Evolutionary conservation across 2,888 invertebrate genomes (phyloP), one percentile per base, ranked within the genome.

Genomic region (Sinodicranocentrus sp.): DNA sequence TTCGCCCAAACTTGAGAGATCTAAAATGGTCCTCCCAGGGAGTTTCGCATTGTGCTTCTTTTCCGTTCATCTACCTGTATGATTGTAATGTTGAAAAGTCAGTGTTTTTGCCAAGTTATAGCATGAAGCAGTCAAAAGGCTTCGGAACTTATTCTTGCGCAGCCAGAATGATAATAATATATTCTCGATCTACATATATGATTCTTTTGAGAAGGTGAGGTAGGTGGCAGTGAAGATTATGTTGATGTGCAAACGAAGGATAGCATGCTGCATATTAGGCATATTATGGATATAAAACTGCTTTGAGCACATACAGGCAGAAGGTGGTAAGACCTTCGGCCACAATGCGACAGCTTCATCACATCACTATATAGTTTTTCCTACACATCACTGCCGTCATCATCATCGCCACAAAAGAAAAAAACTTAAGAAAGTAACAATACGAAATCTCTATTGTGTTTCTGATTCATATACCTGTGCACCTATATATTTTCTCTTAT

Each of bases 241-340:
- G 19, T 21, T 5, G 68, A 19, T 25, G n/a, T 43, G 26, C 2
- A 8, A n/a, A 43, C 26, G 15, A 17, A 21, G 28, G 43, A 17
- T 13, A 26, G 71, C 19, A 57, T 57, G 19, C 5, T 3, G 48
- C 21, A 54, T 19, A 33, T 59, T 8, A 48, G n/a, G 48, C 21
- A 54, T 19, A 33, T 59, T 8, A 67, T 67, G 67, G 19, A 23
- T 26, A 26, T n/a, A 21, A 23, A 39, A 73, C 73, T 43, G 57
- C 28, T 63, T 73, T 28, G 48, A 61, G 61, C n/a, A n/a, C 63
- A 63, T 63, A 17, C 44, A 75, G 52, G 33, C 33, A 54, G 54
- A 65, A 54, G 52, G 75, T 75, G 63, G 75, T 63, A 63, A 67
- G 76, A 76, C 76, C 76, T 67, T 67, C 76, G 75, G 75, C 75